phyloP scores from a whole-genome alignment of 1,140 invertebrate genomes.

The Branchinecta lynchi region DNA sequence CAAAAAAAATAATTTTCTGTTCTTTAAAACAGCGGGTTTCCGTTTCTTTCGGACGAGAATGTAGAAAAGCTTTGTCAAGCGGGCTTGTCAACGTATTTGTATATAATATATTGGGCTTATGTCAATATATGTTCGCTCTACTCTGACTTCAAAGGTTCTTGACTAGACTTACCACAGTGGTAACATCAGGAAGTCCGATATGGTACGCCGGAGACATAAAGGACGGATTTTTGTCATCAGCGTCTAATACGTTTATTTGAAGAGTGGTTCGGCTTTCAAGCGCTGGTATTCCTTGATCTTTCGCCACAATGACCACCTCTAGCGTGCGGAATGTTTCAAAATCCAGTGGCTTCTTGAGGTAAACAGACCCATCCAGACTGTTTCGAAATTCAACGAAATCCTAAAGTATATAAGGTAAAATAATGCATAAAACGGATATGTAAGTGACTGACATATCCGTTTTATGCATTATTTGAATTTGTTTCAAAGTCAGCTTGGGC shows the following conservation, averaged over 20 bases:
- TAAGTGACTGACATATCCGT: no score
- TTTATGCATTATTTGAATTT: no score
- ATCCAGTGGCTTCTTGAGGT: conserved; percentile 12
- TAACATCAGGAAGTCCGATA: conserved; percentile 45
- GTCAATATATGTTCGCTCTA: no score
- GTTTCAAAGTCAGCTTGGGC: no score
- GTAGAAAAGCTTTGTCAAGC: no score
- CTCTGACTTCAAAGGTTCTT: background rate
- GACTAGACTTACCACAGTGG: conserved; percentile 36
- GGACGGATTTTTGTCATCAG: conserved; percentile 76
- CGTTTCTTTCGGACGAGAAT: no score
- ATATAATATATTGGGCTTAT: no score
- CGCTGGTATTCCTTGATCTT: conserved; percentile 67
- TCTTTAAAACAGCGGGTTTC: no score
- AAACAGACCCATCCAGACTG: conserved; percentile 16
- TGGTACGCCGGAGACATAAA: conserved; percentile 62
- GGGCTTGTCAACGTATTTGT: no score
- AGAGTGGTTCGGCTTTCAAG: conserved; percentile 53
- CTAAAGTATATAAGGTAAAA: conserved; percentile 12
- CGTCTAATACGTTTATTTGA: conserved; percentile 63
- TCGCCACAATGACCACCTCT: conserved; percentile 23
- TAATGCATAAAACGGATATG: background rate
- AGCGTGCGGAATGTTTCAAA: conserved; percentile 28
- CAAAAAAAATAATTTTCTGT: no score
- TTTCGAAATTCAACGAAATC: conserved; percentile 20